Base-by-base conservation (phyloP, 2,888 invertebrate species). In the Macrophya alboannulata region DNA sequence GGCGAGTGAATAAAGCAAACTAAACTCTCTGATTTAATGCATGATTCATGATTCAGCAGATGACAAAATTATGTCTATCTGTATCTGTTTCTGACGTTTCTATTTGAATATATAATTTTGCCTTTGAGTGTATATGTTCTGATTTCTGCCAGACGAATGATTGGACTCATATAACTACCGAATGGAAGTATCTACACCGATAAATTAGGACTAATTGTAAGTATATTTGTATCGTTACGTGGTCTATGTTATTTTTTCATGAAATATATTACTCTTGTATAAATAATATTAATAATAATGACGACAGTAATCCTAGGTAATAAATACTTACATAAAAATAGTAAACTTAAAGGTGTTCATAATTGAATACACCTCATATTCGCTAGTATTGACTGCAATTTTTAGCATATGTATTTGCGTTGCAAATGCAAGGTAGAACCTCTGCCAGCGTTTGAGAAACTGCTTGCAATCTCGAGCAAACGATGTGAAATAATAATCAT, bases 211-310 rank as follows among this genome's bases (percentile, higher is more conserved):
- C 55, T 51, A 51, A n/a, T n/a, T n/a, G n/a, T n/a, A n/a, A 37
- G 31, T 15, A 74, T 71, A 40, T 71, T n/a, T 40, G 17, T 55
- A 31, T 62, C 62, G 12, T 25, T 43, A 62, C 37, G 62, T 15
- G 21, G 43, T 81, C 10, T n/a, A 55, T 40, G 5, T 51, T 21
- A n/a, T 21, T 51, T 21, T 62, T 31, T 81, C 1, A 81, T 51
- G 62, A 62, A 62, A 85, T 85, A 85, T 83, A 85, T 85, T 85
- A 85, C 51, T 82, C 59, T 85, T 82, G 82, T 85, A 85, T 85
- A 85, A 85, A 85, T 85, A 85, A 85, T 85, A 83, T 51, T 83
- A 71, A 37, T 81, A 81, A 43, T 62, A 62, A 81, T 62, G 37
- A 62, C 40, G 21, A 62, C 21, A 51, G n/a, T 81, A 62, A 40